phyloP scores from a whole-genome alignment of 2,888 invertebrate species.

The Pollenia angustigena region DNA sequence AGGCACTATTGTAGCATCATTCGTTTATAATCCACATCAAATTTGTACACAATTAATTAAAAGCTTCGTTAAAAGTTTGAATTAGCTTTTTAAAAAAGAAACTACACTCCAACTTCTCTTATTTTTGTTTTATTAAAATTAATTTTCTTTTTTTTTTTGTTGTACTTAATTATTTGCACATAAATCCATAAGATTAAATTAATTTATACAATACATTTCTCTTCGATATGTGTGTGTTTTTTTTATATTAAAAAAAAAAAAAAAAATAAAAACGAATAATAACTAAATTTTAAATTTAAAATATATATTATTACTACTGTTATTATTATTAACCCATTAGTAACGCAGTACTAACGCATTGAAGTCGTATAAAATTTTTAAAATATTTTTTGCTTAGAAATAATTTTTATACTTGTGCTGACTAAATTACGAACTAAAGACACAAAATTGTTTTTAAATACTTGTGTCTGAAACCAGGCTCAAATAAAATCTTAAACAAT shows the following conservation, averaged over 20 bases:
- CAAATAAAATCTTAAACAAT: constrained; percentile 1
- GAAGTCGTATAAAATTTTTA: constrained; percentile 1
- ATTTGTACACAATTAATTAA: no score
- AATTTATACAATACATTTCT: constrained; percentile 50
- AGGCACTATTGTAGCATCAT: no score
- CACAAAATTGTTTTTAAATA: not conserved
- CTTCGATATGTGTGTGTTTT: constrained; percentile 12
- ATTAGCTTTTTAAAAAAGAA: no score
- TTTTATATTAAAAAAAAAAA: constrained; percentile 20
- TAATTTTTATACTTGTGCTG: not conserved
- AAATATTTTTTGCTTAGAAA: not conserved
- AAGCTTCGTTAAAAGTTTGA: no score
- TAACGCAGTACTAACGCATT: constrained; percentile 9
- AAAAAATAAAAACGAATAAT: constrained; percentile 24
- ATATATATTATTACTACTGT: not conserved
- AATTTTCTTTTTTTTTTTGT: constrained; percentile 44
- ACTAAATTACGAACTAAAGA: constrained; percentile 11
- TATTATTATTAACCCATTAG: constrained; percentile 2
- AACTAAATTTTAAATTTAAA: constrained; percentile 23
- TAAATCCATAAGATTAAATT: constrained; percentile 55
- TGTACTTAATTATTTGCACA: constrained; percentile 72
- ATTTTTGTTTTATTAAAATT: constrained; percentile 40
- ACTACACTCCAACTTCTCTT: not conserved
- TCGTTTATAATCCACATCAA: no score
- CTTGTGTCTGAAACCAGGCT: not conserved